Evolutionary conservation across 1,140 invertebrate genomes (phyloP), one percentile per base, ranked within the genome.

Genomic region (Drosophila mauritiana): DNA sequence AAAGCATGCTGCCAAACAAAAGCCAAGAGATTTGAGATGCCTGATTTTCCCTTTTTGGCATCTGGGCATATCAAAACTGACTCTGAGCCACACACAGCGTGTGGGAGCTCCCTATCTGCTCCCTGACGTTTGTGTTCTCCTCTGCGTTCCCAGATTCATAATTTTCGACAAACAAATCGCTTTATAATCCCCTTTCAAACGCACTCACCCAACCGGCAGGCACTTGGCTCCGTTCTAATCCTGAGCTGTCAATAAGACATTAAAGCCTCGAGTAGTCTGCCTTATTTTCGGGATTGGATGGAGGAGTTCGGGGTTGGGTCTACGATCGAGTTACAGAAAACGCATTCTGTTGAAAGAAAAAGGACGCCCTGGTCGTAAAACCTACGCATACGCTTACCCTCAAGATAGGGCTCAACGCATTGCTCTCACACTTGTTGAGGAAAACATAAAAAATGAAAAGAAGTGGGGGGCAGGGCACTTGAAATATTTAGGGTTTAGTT

Each of bases 141-240:
- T 11, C 27, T 13, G 11, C 36, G 75, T 83, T 83, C 76, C 72
- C 83, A 89, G 83, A 88, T 88, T 88, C 83, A 88, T 88, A 88
- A 88, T 88, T 88, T 79, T 88, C 79, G 64, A 89, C 83, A 88
- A 88, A 88, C 83, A 88, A 88, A 88, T 88, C 83, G 83, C 83
- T 88, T 89, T 88, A 88, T 88, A 88, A 88, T 88, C 83, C 83
- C 83, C 80, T 88, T 89, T 89, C 83, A 88, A 88, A 88, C 83
- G 86, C 68, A 88, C 84, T 67, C 57, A 46, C 13, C 25, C 54
- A 45, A n/a, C 15, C 58, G 43, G n/a, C 74, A 61, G 72, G 53
- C 77, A 79, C 83, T 86, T 65, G 83, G 70, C 75, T 83, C 79
- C 67, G 70, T 68, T 89, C 83, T 86, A 86, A 86, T 86, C 83